phyloP scores from a whole-genome alignment of 2,113 vertebrate genomes.

The Nycticebus coucang region DNA sequence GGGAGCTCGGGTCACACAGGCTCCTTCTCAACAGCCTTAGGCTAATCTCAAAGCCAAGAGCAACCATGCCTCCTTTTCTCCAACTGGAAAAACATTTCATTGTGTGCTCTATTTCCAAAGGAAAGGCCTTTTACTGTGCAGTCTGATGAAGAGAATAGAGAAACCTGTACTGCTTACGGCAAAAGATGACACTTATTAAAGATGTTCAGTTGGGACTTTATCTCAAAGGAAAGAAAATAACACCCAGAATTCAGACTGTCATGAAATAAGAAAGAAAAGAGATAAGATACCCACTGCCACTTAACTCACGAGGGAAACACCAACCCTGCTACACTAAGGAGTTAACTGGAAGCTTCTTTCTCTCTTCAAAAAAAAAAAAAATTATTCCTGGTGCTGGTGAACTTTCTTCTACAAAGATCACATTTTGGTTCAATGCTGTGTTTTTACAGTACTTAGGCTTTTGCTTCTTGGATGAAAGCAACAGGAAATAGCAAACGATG shows the following conservation, averaged over 20 bases:
- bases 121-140: not conserved
- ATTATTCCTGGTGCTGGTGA: not conserved
- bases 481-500: constrained; percentile 84
- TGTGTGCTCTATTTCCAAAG: too few relatives aligned
- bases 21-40: not conserved
- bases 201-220: not conserved
- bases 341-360: not conserved
- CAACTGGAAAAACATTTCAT: not conserved
- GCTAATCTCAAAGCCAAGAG: not conserved
- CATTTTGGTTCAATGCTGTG: constrained; percentile 48
- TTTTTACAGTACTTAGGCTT: constrained; percentile 62
- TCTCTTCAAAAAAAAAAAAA: not conserved
- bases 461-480: constrained; percentile 75
- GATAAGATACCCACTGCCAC: not conserved
- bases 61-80: not conserved
- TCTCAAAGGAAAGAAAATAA: not conserved
- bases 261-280: not conserved
- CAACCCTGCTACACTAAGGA: not conserved
- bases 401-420: not conserved
- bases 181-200: not conserved
- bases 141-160: not conserved
- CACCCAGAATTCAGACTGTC: not conserved
- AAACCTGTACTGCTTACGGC: not conserved
- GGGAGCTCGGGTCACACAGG: fast-evolving
- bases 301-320: not conserved